Evolutionary conservation across 1,140 invertebrate species (phyloP), one percentile per base, ranked within the genome.

Genomic region (Anastrepha ludens): DNA sequence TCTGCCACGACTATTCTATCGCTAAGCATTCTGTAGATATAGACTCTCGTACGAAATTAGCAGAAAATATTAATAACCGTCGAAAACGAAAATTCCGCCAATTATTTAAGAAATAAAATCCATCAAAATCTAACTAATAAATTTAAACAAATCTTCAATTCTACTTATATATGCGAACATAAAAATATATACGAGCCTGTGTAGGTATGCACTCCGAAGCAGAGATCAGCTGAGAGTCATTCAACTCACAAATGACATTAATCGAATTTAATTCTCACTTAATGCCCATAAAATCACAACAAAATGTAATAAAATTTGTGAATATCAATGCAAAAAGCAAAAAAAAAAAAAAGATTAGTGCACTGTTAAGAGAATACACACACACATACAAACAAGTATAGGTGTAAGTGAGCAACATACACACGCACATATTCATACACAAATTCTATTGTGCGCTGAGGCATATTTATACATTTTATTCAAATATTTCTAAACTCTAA

Each of bases 221-320:
- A 44, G 44, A 74, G 8, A 74, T 47, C 13, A 47, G 39, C 67
- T 44, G 67, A 47, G 67, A 74, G 67, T 74, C 67, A 74, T 8
- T 47, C 67, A 44, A 47, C 67, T n/a, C 11, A 17, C 13, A 4
- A 47, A 74, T 74, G 44, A 74, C 67, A 41, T 44, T 47, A 47
- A 17, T 44, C 13, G 67, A 47, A 74, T 47, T 74, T 74, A 74
- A 47, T 74, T 47, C 41, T 15, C 41, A 74, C 39, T 74, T 74
- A n/a, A 41, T 47, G 6, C 39, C 8, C 67, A 74, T 74, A 74
- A 74, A 47, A 44, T 41, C 67, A 15, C 67, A 17, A 17, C 41
- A 74, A 74, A 41, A 11, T 41, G 29, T 9, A 67, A 67, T 41
- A 41, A 67, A 67, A 20, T 64, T 64, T 64, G 4, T 64, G 62